Base-by-base conservation (phyloP, 2,888 invertebrate species). In the Tenodera sinensis region DNA sequence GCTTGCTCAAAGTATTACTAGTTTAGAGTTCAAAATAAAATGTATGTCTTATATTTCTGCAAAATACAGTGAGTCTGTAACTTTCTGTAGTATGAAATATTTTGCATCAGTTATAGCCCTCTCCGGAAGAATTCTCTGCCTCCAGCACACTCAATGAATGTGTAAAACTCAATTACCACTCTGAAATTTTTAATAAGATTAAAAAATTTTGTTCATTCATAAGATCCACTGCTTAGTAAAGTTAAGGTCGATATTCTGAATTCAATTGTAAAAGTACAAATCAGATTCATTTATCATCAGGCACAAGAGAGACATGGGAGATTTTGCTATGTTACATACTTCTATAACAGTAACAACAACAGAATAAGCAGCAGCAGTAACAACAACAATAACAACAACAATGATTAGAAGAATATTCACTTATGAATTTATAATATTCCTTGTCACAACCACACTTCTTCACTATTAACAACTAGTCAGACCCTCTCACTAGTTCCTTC, bases 401-500 rank as follows among this genome's bases (percentile, higher is more conserved):
- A 71, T 25, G 25, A 71, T 25, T 20, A 20, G 3, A 71, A 71
- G 54, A 25, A 71, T 71, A 71, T 25, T 71, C 4, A 4, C 4
- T 4, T 71, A 4, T 71, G 20, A 71, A 71, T 25, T 71, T 20
- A 71, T 25, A 25, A 3, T 25, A 71, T 87, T 82, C 83, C 89
- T 82, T 42, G 89, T 92, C 91, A 92, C 91, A 92, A 91, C 92
- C 92, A 92, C 89, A 93, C 93, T 91, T 93, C 92, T 89, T 92
- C 92, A 91, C 92, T 92, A 91, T 92, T 92, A 90, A 92, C 91
- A 84, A 92, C 92, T 92, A 93, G 93, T 93, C 93, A 93, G 91
- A 93, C 93, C 83, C 92, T 92, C 88, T 93, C 92, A 83, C 91
- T 92, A 85, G 90, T 85, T 28, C 90, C 90, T 71, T 91, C 91